Evolutionary conservation across 2,888 invertebrate genomes (phyloP).

Genomic region (Eremobia ochroleuca): DNA sequence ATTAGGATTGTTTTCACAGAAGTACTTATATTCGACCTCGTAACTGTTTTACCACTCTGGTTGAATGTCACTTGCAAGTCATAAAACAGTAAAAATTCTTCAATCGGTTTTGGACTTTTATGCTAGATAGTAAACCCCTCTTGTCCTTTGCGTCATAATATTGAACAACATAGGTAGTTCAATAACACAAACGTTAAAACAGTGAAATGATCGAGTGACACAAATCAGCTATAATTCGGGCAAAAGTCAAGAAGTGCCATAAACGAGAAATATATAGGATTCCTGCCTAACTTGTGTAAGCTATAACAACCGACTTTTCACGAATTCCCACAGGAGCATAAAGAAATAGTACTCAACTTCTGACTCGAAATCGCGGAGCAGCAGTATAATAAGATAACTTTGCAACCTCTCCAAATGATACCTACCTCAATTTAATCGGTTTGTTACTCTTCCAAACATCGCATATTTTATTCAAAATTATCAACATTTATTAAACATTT

Average conservation of each 20-base stretch:
- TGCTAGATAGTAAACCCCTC: background rate
- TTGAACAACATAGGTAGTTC: background rate
- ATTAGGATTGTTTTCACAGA: background rate
- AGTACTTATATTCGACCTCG: background rate
- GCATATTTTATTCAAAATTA: slow-evolving; percentile 9
- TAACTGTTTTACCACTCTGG: background rate
- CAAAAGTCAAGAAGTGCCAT: slow-evolving; percentile 39
- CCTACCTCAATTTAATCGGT: slow-evolving; percentile 12
- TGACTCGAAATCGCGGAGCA: slow-evolving; percentile 31
- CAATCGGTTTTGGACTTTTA: background rate
- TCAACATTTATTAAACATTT: background rate
- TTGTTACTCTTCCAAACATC: background rate
- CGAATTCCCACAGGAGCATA: slow-evolving; percentile 35
- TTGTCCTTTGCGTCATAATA: background rate
- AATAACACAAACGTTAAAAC: background rate
- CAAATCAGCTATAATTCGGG: slow-evolving; percentile 20
- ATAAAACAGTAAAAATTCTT: background rate
- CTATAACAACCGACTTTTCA: slow-evolving; percentile 27
- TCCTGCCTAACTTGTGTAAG: slow-evolving; percentile 20
- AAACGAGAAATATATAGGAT: slow-evolving; percentile 46
- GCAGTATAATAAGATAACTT: slow-evolving; percentile 52
- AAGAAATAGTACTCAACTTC: slow-evolving; percentile 54
- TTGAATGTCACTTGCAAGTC: background rate
- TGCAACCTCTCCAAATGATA: slow-evolving; percentile 7
- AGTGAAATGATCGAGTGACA: background rate